These are phyloP conservation scores for Micrastur ruficollis DNA, from an alignment of 2,797 vertebrate genomes.

Conservation along the genomic window DNA sequence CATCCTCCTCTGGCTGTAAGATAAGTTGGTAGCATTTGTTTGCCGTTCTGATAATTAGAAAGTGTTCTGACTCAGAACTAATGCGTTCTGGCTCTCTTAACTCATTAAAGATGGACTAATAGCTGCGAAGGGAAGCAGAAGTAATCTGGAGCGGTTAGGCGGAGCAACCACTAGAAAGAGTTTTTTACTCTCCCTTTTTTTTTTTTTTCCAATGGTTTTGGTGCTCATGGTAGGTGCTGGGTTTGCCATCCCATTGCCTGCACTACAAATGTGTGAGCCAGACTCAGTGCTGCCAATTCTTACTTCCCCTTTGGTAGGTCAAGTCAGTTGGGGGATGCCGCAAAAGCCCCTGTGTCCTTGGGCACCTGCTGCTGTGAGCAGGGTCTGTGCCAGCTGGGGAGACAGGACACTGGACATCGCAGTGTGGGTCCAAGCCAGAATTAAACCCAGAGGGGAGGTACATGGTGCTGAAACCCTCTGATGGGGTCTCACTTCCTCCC, in stretches of 20 bases:
- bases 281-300: rapidly evolving
- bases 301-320: neutral
- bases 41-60: conserved; percentile 51
- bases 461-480: rapidly evolving
- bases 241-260: neutral
- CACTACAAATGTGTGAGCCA: neutral
- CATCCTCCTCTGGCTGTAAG: neutral
- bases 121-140: conserved; percentile 60
- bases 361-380: neutral
- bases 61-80: conserved; percentile 65
- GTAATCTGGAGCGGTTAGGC: conserved; percentile 23
- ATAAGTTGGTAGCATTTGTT: conserved; percentile 39
- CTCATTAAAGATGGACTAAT: conserved; percentile 63
- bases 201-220: rapidly evolving
- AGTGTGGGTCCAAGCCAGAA: neutral
- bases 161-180: neutral
- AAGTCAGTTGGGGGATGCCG: neutral
- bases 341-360: rapidly evolving
- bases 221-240: rapidly evolving
- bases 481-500: neutral
- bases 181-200: rapidly evolving
- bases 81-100: conserved; percentile 59
- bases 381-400: neutral
- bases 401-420: rapidly evolving
- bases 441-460: neutral